phyloP scores from a whole-genome alignment of 2,113 vertebrate genomes.

The Lates calcarifer region DNA sequence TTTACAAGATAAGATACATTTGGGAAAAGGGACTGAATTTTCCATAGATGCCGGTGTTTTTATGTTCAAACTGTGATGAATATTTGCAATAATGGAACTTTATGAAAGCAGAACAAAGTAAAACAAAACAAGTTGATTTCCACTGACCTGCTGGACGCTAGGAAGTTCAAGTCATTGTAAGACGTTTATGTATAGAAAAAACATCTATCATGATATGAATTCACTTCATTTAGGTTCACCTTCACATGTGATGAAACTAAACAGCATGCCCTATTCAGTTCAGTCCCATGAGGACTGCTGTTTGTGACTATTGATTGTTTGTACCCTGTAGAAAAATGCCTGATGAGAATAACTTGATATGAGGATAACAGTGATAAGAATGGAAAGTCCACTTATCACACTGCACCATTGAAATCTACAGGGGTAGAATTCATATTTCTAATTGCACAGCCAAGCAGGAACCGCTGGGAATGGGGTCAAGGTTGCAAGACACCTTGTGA shows the following conservation, averaged over 20 bases:
- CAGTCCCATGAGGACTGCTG: not conserved
- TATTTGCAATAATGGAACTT: not conserved
- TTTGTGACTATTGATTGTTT: conserved; percentile 6
- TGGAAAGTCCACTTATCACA: conserved; percentile 4
- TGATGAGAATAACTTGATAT: conserved; percentile 5
- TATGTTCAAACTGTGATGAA: not conserved
- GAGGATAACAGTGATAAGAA: conserved; percentile 21
- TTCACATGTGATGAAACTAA: not conserved
- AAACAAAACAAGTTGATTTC: not conserved
- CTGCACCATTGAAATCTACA: not conserved
- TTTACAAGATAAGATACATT: not conserved
- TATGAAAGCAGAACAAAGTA: not conserved
- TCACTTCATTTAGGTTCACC: not conserved
- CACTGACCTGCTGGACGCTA: not conserved
- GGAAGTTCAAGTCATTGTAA: not conserved
- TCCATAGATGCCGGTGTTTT: not conserved
- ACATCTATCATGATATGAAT: not conserved
- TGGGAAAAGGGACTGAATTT: not conserved
- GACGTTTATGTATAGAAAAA: not conserved
- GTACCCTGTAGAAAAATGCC: not conserved
- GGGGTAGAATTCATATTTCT: conserved; percentile 13
- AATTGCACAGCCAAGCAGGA: not conserved
- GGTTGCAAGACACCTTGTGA: not conserved
- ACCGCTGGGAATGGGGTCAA: not conserved
- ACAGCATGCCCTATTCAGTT: not conserved